A percentile compares a stretch with the other conserved stretches of the same genome.
Conservation (phyloP, 2,888 invertebrate genomes). For the Drosophila niveifrons region DNA sequence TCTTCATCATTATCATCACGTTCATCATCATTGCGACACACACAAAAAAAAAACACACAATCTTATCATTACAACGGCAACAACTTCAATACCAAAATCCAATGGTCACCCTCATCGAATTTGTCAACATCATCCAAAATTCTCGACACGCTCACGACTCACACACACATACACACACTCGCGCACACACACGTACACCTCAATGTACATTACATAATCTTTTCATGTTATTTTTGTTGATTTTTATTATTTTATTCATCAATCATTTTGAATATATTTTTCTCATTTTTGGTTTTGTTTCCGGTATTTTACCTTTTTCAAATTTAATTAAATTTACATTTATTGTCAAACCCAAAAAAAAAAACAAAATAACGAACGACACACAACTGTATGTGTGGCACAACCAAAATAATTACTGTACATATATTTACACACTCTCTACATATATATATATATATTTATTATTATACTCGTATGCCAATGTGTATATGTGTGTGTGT, state of each 20-base stretch:
- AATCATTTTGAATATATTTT: slow-evolving; percentile 65
- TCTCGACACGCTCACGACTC: slow-evolving; percentile 63
- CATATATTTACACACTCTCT: slow-evolving; percentile 55
- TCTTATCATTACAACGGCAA: slow-evolving; percentile 45
- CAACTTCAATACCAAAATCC: slow-evolving; percentile 34
- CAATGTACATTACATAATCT: slow-evolving; percentile 63
- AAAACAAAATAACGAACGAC: not conserved
- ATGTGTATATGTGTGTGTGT: slow-evolving; percentile 46
- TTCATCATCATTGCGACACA: slow-evolving; percentile 41
- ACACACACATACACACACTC: slow-evolving; percentile 27
- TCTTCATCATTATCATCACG: slow-evolving; percentile 16
- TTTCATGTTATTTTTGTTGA: slow-evolving; percentile 54
- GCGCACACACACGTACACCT: slow-evolving; percentile 19
- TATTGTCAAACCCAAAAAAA: slow-evolving; percentile 37
- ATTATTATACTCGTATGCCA: slow-evolving; percentile 1
- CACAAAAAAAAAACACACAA: slow-evolving; percentile 23
- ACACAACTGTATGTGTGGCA: slow-evolving; percentile 38
- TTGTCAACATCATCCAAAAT: slow-evolving; percentile 63
- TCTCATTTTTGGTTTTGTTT: slow-evolving; percentile 63
- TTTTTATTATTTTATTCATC: slow-evolving; percentile 62
- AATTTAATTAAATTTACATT: slow-evolving; percentile 73
- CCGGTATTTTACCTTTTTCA: slow-evolving; percentile 68
- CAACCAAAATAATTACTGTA: slow-evolving; percentile 66
- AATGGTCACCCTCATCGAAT: slow-evolving; percentile 52
- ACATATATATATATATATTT: slow-evolving; percentile 28